These are phyloP conservation scores for Adineta ricciae DNA, from an alignment of 2,888 invertebrate genomes.

Conservation along the genomic window DNA sequence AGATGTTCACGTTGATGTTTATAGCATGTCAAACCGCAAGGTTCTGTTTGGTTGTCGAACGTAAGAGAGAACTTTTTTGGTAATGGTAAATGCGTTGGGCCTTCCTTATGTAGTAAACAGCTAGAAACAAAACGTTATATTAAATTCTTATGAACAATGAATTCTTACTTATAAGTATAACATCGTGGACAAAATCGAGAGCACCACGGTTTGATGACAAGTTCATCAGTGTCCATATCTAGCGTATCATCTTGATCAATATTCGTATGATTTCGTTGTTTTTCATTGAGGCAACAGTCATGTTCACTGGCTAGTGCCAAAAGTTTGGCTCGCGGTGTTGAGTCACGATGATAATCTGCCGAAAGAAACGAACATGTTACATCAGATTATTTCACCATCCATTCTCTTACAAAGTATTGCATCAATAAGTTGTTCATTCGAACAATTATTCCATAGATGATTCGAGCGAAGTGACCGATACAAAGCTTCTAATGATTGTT, in stretches of 20 bases:
- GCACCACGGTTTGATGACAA: conserved; percentile 61
- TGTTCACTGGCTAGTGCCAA: background rate
- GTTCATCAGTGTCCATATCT: background rate
- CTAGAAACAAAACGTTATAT: background rate
- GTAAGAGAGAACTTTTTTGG: background rate
- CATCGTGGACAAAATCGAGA: conserved; percentile 89
- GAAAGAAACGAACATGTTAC: background rate
- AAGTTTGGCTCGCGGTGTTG: background rate
- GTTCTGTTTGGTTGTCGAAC: background rate
- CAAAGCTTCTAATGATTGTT: background rate
- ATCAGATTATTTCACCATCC: background rate
- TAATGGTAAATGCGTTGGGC: background rate
- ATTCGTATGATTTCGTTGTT: background rate
- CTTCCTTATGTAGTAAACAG: background rate
- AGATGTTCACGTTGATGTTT: background rate
- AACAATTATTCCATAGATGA: background rate
- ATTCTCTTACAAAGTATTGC: background rate
- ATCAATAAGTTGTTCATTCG: background rate
- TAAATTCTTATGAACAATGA: background rate
- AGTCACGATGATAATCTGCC: background rate
- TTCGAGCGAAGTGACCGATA: background rate
- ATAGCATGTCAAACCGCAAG: background rate
- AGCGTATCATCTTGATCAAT: background rate
- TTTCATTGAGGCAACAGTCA: background rate
- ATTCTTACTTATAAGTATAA: conserved; percentile 65